A percentile compares a stretch with the other conserved stretches of the same genome.
Evolutionary conservation across 2,113 vertebrate genomes (phyloP).

Genomic region (Callithrix jacchus): DNA sequence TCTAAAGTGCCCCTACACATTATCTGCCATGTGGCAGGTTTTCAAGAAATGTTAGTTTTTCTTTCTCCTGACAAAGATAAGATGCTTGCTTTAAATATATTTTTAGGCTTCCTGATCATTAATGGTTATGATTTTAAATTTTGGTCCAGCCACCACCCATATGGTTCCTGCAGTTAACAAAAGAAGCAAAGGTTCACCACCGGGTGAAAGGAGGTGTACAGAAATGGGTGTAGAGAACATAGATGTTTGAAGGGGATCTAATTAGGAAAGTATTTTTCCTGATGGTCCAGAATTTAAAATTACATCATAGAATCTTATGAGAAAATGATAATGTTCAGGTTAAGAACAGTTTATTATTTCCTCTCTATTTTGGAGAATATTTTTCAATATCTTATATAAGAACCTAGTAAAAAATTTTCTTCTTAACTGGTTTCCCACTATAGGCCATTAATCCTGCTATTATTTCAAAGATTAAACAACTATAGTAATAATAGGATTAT

Average conservation of each 20-base stretch:
- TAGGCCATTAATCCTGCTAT: conserved; percentile 3
- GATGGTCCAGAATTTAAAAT: conserved; percentile 17
- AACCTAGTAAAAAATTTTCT: conserved; percentile 17
- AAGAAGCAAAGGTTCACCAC: background rate
- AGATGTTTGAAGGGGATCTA: background rate
- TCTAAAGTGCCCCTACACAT: background rate
- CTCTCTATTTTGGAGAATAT: conserved; percentile 7
- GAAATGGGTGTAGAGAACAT: background rate
- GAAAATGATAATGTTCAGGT: background rate
- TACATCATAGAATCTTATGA: background rate
- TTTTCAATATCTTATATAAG: conserved; percentile 12
- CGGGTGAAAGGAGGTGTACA: background rate
- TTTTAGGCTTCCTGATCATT: background rate
- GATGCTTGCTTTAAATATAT: background rate
- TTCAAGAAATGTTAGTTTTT: background rate
- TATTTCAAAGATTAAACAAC: background rate
- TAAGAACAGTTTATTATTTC: background rate
- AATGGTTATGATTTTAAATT: background rate
- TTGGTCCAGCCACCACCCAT: background rate
- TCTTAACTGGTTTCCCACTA: background rate
- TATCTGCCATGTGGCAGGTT: background rate
- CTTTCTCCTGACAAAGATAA: background rate
- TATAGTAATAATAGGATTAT: conserved; percentile 32
- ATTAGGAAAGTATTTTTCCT: background rate
- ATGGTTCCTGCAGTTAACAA: background rate